These are phyloP conservation scores for Ptycholaimellus sp. DNA, from an alignment of 2,888 invertebrate genomes.

Conservation along the genomic window DNA sequence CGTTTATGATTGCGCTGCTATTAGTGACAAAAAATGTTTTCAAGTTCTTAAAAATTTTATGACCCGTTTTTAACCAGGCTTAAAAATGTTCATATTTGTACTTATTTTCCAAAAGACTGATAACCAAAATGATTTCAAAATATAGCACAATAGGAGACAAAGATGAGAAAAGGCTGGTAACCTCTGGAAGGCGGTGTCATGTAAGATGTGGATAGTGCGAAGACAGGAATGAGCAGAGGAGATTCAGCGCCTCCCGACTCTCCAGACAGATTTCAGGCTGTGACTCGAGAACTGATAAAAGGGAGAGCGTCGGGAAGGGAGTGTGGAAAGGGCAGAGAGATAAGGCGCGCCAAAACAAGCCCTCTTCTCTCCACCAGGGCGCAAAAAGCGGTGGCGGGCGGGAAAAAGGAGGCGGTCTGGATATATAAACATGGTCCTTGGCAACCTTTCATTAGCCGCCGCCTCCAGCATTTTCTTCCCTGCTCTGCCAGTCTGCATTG, in stretches of 20 bases:
- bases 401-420: too few species aligned
- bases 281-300: background rate
- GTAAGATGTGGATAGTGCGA: background rate
- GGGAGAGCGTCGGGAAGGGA: background rate
- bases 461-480: too few species aligned
- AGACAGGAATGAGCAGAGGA: background rate
- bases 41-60: too few species aligned
- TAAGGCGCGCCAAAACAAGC: background rate
- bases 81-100: too few species aligned
- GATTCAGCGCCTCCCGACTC: background rate
- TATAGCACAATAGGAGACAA: background rate
- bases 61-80: too few species aligned
- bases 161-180: background rate
- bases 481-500: too few species aligned
- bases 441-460: too few species aligned
- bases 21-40: too few species aligned
- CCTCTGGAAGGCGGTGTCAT: background rate
- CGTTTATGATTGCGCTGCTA: too few species aligned
- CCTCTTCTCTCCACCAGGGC: too few species aligned
- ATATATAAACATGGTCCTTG: too few species aligned
- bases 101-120: background rate
- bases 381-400: too few species aligned
- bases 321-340: constrained; percentile 2
- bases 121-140: background rate
- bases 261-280: background rate